phyloP scores from a whole-genome alignment of 2,888 invertebrate genomes.

The Sinelater perroti region DNA sequence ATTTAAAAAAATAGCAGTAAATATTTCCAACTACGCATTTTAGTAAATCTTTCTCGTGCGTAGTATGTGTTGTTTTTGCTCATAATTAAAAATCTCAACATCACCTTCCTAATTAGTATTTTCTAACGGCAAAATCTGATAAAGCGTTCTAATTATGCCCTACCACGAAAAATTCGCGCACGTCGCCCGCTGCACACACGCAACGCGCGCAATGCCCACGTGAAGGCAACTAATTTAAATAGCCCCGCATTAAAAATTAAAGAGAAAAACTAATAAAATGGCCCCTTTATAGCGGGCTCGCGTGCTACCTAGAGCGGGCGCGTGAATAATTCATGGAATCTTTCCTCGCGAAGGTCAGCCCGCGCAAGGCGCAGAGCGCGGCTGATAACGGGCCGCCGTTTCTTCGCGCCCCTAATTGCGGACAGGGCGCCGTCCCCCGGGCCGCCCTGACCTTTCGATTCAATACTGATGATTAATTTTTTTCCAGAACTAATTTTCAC shows the following conservation, averaged over 20 bases:
- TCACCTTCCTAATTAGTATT: too few species aligned
- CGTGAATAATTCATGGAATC: constrained; percentile 19
- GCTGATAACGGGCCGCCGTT: background rate
- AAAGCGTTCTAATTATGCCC: too few species aligned
- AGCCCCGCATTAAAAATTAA: constrained; percentile 12
- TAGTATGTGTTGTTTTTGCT: too few species aligned
- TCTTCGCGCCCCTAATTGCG: background rate
- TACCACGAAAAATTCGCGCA: too few species aligned
- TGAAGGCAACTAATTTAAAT: constrained; percentile 7
- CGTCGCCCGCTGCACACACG: too few species aligned
- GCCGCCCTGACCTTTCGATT: background rate
- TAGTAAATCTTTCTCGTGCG: too few species aligned
- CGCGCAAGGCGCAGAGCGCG: background rate
- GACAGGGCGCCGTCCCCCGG: background rate
- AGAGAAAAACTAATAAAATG: constrained; percentile 11
- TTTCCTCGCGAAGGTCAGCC: constrained; percentile 9
- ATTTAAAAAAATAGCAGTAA: too few species aligned
- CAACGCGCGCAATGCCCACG: background rate
- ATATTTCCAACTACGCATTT: too few species aligned
- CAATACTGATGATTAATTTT: constrained; percentile 10
- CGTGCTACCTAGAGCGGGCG: constrained; percentile 7
- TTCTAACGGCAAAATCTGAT: too few species aligned
- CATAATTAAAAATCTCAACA: too few species aligned
- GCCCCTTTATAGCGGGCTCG: constrained; percentile 5
- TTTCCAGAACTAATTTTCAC: constrained; percentile 52